Evolutionary conservation across 2,113 vertebrate species (phyloP).

Genomic region (Noturus placidus): DNA sequence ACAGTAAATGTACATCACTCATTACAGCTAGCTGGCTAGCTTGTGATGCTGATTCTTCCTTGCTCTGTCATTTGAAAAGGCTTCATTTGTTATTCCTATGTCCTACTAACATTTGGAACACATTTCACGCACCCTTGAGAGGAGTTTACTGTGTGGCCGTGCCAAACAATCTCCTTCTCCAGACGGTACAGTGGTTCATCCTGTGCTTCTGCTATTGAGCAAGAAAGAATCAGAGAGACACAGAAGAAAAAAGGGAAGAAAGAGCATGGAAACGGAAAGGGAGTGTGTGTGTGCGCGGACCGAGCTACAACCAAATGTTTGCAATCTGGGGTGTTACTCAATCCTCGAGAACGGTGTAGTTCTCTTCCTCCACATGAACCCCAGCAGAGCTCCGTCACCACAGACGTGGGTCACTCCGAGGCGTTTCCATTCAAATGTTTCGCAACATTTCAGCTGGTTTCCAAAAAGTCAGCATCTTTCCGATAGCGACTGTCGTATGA

Average conservation of each 20-base stretch:
- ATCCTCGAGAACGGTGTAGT: conserved; percentile 30
- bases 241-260: not conserved
- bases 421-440: not conserved
- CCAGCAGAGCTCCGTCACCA: conserved; percentile 6
- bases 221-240: not conserved
- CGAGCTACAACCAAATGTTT: not conserved
- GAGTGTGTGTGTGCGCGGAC: too few species aligned
- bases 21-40: not conserved
- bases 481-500: not conserved
- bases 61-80: conserved; percentile 8
- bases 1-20: not conserved
- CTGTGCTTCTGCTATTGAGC: not conserved
- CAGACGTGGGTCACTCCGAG: not conserved
- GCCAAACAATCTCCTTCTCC: not conserved
- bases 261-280: not conserved
- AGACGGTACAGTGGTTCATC: conserved; percentile 4
- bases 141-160: conserved; percentile 17
- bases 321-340: conserved; percentile 37
- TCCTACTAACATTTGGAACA: not conserved
- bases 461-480: not conserved
- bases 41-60: not conserved
- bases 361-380: conserved; percentile 3
- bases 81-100: not conserved
- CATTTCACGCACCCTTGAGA: not conserved
- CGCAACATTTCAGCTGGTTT: not conserved